Conservation (phyloP, 2,888 invertebrate species). For the Villa cingulata region DNA sequence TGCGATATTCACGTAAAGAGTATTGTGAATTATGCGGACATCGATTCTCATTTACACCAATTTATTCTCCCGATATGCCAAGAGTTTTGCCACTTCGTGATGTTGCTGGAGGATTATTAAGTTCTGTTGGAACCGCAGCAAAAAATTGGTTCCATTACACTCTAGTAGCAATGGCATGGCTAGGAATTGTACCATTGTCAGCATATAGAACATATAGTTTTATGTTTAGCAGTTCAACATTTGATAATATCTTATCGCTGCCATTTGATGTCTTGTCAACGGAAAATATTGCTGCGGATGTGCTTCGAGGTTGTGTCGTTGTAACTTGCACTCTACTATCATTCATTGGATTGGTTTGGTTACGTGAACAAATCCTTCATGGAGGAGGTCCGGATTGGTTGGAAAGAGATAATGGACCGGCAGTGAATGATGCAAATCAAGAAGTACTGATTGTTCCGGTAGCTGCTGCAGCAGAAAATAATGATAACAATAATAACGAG, state of each 20-base stretch:
- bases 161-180: constrained; percentile 92
- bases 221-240: constrained; percentile 76
- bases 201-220: constrained; percentile 92
- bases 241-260: constrained; percentile 67
- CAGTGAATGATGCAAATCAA: constrained; percentile 12
- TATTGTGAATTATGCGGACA: constrained; percentile 97
- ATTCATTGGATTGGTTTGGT: constrained; percentile 94
- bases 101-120: constrained; percentile 77
- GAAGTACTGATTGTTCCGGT: constrained; percentile 13
- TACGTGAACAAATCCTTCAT: constrained; percentile 93
- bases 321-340: constrained; percentile 91
- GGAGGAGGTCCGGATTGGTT: constrained; percentile 97
- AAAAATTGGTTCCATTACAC: constrained; percentile 97
- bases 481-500: constrained; percentile 21
- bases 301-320: constrained; percentile 92
- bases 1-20: constrained; percentile 96
- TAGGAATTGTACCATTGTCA: constrained; percentile 89
- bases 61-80: constrained; percentile 99
- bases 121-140: constrained; percentile 81
- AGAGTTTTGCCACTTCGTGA: constrained; percentile 85
- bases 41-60: constrained; percentile 95
- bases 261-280: constrained; percentile 87
- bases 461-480: constrained; percentile 23
- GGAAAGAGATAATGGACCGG: constrained; percentile 24
- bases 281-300: constrained; percentile 85